Base-by-base conservation (phyloP, 2,888 invertebrate genomes). In the Xylocampa areola region DNA sequence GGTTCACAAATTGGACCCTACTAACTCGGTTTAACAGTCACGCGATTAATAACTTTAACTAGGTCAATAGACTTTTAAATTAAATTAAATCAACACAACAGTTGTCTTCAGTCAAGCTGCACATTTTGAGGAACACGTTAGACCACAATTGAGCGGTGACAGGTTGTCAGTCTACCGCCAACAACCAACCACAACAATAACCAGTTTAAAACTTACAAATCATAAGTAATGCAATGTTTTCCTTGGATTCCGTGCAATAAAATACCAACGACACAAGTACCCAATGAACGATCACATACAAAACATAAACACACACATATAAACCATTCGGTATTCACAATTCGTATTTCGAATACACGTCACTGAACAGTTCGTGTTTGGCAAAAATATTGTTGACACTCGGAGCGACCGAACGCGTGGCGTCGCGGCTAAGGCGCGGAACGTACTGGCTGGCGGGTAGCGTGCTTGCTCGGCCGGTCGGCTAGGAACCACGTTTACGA, bases 141-240 rank as follows among this genome's bases (percentile, higher is more conserved):
- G 16, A 73, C 58, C 50, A 51, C 70, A 58, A 62, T 35, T 51
- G 44, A 47, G 30, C 36, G 37, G 45, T 68, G 47, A 62, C 62
- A 66, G 51, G 65, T 62, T 54, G 71, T 48, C 55, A 65, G 33
- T 54, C 41, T 59, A 69, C 67, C 57, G 57, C 70, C 60, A 41
- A 44, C 49, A 51, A 58, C 25, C 33, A 49, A 68, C 69, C 65
- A 67, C 58, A 67, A 67, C 53, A 68, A 59, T 52, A 73, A 73
- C 72, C 66, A 66, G 68, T 73, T 70, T 57, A 66, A 37, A 59
- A 48, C 66, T 65, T 64, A 65, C 63, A 55, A 68, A 68, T 62
- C 58, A 49, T 45, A 39, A 60, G 43, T 55, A 40, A 44, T 50
- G 36, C 50, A 32, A 49, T 68, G 33, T 68, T 57, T 60, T 68